Evolutionary conservation across 1,140 invertebrate genomes (phyloP).

Genomic region (Zaprionus gabonicus): DNA sequence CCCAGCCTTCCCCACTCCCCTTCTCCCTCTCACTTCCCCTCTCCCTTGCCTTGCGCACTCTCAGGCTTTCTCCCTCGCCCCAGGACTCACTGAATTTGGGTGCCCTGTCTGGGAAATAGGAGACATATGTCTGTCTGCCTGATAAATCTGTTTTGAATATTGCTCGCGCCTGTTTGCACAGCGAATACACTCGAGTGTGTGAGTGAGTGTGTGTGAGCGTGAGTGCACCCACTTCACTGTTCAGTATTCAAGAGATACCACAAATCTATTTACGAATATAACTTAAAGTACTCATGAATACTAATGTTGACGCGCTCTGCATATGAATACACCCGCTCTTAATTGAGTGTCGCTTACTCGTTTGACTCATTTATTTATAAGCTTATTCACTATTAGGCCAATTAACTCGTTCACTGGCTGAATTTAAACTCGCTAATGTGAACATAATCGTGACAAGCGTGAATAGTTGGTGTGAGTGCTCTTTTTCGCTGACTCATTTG

Average conservation of each 20-base stretch:
- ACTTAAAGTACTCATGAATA: constrained; percentile 4
- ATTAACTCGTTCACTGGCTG: not conserved
- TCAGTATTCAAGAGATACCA: constrained; percentile 1
- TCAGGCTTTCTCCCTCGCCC: not conserved
- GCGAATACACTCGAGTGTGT: constrained; percentile 7
- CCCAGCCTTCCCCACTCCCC: not conserved
- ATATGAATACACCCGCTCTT: not conserved
- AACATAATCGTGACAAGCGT: not conserved
- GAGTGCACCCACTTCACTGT: constrained; percentile 14
- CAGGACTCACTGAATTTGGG: not conserved
- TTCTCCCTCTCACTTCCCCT: not conserved
- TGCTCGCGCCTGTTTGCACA: constrained; percentile 21
- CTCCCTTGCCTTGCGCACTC: not conserved
- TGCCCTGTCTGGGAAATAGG: not conserved
- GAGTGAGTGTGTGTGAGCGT: not conserved
- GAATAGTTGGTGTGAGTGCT: not conserved
- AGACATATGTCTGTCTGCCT: constrained; percentile 7
- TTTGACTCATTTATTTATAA: not conserved
- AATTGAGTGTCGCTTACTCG: not conserved
- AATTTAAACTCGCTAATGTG: not conserved
- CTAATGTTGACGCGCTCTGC: not conserved
- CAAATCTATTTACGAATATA: not conserved
- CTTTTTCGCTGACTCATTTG: not conserved
- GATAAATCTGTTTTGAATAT: constrained; percentile 31
- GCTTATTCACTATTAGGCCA: not conserved